phyloP scores from a whole-genome alignment of 2,888 invertebrate species.

The Allolobophora icterica region DNA sequence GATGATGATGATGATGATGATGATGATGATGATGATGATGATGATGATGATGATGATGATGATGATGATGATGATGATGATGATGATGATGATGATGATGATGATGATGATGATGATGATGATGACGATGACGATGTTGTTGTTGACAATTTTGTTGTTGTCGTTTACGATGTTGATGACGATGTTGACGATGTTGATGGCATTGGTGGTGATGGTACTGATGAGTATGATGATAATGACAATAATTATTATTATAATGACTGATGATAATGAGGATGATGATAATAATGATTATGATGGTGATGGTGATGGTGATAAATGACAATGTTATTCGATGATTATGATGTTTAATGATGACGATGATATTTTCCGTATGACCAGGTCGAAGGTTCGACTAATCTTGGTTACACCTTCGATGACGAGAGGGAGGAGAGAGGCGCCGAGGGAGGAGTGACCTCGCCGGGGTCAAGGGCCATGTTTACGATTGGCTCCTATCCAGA shows the following conservation, averaged over 20 bases:
- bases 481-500: neutral
- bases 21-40: too few relatives aligned
- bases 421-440: neutral
- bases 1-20: too few relatives aligned
- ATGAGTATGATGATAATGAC: neutral
- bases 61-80: too few relatives aligned
- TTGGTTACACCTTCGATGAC: neutral
- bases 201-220: neutral
- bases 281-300: neutral
- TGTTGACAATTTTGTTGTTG: too few relatives aligned
- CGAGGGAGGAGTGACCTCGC: neutral
- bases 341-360: neutral
- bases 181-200: neutral
- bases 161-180: too few relatives aligned
- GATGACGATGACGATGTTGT: too few relatives aligned
- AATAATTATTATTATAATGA: neutral
- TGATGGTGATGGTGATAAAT: neutral
- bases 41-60: too few relatives aligned
- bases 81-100: too few relatives aligned
- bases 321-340: neutral
- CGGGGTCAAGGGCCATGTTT: neutral
- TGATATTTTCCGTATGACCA: neutral
- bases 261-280: neutral
- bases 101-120: too few relatives aligned
- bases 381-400: neutral